Evolutionary conservation across 2,113 vertebrate genomes (phyloP), one percentile per base, ranked within the genome.

Genomic region (Etheostoma cragini): DNA sequence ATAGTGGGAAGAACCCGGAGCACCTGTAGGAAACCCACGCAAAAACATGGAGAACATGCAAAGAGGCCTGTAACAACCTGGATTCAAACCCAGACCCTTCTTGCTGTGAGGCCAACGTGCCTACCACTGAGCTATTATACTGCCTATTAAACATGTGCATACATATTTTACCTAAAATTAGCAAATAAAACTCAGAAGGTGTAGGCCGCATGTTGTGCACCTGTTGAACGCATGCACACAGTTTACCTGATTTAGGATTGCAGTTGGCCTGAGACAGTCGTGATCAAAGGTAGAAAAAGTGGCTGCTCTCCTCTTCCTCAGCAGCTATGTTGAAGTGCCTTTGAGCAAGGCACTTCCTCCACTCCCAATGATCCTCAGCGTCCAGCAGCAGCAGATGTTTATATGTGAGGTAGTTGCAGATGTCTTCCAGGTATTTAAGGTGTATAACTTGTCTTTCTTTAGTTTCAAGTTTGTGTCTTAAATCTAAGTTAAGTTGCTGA

Each of bases 171-270:
- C 5, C 38, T 13, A 7, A 69, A 35, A 45, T 26, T 52, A 38
- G 17, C 7, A 10, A 21, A 15, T 22, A 5, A 8, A 38, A 38
- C 17, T 67, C 12, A 19, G 13, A 47, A 26, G 5, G 50, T 67
- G 22, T 7, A 1, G 17, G 47, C 17, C 12, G 5, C 0, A 30
- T 0, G 3, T 35, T 35, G n/a, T 45, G 4, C 49, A 50, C 53
- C 15, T 22, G 22, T 21, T 2, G n/a, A 10, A 67, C 6, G 1
- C 3, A n/a, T 0, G 7, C 15, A 42, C 13, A 70, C 16, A 69
- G 47, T 35, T 84, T 84, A 91, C 89, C 87, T 72, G 81, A 76
- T 65, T 58, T 53, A 42, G 1, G 60, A 22, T 0, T 2, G 11
- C 38, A 63, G 57, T 5, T 10, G 35, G 24, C 42, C 35, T 68